Evolutionary conservation across 2,113 vertebrate genomes (phyloP).

Genomic region (Anhinga rufa): DNA sequence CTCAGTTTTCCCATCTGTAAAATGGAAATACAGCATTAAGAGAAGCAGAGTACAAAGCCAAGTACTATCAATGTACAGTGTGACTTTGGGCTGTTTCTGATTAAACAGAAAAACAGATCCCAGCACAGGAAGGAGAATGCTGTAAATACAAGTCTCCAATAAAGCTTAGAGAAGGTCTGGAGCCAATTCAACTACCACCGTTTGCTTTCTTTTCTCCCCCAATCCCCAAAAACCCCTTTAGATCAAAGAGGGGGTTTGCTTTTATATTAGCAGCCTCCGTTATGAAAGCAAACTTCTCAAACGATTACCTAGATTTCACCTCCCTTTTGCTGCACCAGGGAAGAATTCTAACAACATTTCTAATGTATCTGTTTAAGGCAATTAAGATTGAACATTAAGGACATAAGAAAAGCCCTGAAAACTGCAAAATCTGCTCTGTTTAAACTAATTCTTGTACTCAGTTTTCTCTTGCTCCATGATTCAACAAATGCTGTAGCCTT

Average conservation of each 20-base stretch:
- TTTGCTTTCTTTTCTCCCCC: neutral
- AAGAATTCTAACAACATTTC: neutral
- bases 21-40: neutral
- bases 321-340: neutral
- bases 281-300: neutral
- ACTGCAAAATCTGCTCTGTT: neutral
- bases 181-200: neutral
- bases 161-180: neutral
- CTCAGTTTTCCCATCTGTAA: neutral
- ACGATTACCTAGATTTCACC: neutral
- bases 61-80: neutral
- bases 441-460: neutral
- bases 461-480: neutral
- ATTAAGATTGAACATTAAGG: neutral
- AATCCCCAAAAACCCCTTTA: neutral
- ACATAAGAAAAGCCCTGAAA: neutral
- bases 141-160: neutral
- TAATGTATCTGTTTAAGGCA: neutral
- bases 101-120: neutral
- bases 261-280: neutral
- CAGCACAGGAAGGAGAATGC: neutral
- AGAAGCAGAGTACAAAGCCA: neutral
- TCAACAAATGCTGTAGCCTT: neutral
- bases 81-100: neutral
- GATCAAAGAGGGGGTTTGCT: neutral